Percentiles rank a stretch among this genome's conserved stretches.
Evolutionary conservation across 2,888 invertebrate genomes (phyloP).

Genomic region (Pseudococcus viburni): DNA sequence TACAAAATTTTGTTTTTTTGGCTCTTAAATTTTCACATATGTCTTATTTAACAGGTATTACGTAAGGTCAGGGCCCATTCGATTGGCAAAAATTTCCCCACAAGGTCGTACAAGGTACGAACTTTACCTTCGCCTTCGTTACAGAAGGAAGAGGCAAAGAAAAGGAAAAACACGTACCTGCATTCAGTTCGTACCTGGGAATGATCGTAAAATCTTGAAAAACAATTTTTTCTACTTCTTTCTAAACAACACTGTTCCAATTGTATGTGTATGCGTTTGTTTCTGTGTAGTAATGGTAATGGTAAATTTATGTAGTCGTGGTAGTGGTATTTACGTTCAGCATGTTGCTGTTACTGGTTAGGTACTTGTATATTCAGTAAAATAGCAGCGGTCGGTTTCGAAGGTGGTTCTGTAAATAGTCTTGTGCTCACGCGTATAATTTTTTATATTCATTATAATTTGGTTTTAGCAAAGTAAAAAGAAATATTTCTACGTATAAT

Average conservation of each 20-base stretch:
- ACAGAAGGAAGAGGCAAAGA: not conserved
- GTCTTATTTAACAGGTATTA: not conserved
- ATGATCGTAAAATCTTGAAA: not conserved
- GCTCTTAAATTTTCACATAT: not conserved
- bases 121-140: constrained; percentile 1
- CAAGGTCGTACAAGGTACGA: constrained; percentile 18
- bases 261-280: not conserved
- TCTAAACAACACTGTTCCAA: not conserved
- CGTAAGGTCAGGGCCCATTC: constrained; percentile 12
- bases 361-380: not conserved
- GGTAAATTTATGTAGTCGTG: not conserved
- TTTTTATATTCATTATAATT: not conserved
- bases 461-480: not conserved
- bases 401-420: constrained; percentile 36
- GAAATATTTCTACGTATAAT: not conserved
- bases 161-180: not conserved
- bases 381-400: not conserved
- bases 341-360: not conserved
- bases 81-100: constrained; percentile 1
- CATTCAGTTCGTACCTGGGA: not conserved
- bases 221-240: not conserved
- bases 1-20: not conserved
- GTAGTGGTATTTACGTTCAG: not conserved
- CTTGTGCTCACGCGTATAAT: not conserved
- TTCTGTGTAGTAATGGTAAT: not conserved